Conservation (phyloP, 2,888 invertebrate genomes). For the Volucella zonaria region DNA sequence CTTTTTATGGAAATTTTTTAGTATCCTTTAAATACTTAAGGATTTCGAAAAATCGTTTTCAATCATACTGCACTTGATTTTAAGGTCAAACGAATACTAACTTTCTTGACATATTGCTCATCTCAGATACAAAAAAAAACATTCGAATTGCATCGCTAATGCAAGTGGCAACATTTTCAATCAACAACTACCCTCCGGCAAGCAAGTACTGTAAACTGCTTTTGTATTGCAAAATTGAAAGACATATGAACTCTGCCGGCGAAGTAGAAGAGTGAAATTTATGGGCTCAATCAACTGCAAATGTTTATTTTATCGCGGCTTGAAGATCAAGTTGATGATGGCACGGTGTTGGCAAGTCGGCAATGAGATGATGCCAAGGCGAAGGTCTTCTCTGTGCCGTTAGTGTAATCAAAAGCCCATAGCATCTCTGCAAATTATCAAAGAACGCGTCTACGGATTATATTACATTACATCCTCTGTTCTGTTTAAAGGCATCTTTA, state of each 20-base stretch:
- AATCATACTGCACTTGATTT: too few relatives aligned
- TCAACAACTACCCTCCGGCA: background rate
- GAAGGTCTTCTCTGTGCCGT: slow-evolving; percentile 50
- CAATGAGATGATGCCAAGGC: background rate
- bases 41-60: too few relatives aligned
- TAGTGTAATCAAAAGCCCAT: slow-evolving; percentile 57
- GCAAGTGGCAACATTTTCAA: too few relatives aligned
- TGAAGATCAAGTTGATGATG: slow-evolving; percentile 46
- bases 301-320: slow-evolving; percentile 69
- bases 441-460: slow-evolving; percentile 5
- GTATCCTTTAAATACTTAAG: too few relatives aligned
- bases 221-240: slow-evolving; percentile 27
- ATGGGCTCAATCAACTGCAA: slow-evolving; percentile 71
- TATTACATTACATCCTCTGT: background rate
- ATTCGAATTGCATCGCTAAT: too few relatives aligned
- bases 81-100: too few relatives aligned
- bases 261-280: slow-evolving; percentile 43
- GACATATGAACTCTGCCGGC: slow-evolving; percentile 15
- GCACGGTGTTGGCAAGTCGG: slow-evolving; percentile 25
- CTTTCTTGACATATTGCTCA: too few relatives aligned
- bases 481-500: slow-evolving; percentile 38
- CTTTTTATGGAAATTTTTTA: too few relatives aligned
- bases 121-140: too few relatives aligned
- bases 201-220: background rate
- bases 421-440: slow-evolving; percentile 40